Evolutionary conservation across 2,888 invertebrate genomes (phyloP).

Genomic region (Prostheceraeus crozeri): DNA sequence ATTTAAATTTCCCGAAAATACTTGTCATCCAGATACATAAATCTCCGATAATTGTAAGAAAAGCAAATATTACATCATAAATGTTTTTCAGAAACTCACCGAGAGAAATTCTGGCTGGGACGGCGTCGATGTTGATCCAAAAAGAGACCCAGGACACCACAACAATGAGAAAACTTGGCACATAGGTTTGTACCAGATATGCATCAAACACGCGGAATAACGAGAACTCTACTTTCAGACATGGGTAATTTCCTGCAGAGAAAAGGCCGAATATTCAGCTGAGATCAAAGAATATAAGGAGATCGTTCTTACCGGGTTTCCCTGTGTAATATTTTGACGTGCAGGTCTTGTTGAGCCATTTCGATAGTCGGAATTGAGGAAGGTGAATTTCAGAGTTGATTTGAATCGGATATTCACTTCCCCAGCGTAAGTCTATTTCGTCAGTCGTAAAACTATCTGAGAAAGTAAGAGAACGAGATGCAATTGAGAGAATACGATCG

Average conservation of each 20-base stretch:
- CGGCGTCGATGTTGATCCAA: slow-evolving; percentile 46
- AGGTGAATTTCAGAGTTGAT: slow-evolving; percentile 42
- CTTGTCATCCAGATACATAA: too few species aligned
- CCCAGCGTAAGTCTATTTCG: slow-evolving; percentile 44
- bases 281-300: neutral
- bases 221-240: slow-evolving; percentile 44
- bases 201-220: slow-evolving; percentile 46
- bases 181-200: slow-evolving; percentile 48
- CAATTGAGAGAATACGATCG: neutral
- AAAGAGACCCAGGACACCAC: slow-evolving; percentile 47
- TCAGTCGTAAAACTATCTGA: slow-evolving; percentile 45
- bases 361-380: slow-evolving; percentile 44
- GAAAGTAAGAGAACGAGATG: neutral
- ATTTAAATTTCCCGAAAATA: too few species aligned
- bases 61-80: too few species aligned
- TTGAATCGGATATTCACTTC: slow-evolving; percentile 40
- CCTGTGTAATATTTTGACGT: too few species aligned
- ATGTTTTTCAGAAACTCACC: slow-evolving; percentile 37
- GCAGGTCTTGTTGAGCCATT: too few species aligned
- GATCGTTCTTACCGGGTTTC: too few species aligned
- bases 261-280: neutral
- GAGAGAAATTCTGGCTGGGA: slow-evolving; percentile 45
- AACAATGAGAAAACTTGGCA: slow-evolving; percentile 47
- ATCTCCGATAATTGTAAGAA: too few species aligned
- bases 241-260: slow-evolving; percentile 44